Percentiles rank a stretch among this genome's conserved stretches.
Conservation (phyloP, 2,113 vertebrate genomes). For the Lanius collurio region DNA sequence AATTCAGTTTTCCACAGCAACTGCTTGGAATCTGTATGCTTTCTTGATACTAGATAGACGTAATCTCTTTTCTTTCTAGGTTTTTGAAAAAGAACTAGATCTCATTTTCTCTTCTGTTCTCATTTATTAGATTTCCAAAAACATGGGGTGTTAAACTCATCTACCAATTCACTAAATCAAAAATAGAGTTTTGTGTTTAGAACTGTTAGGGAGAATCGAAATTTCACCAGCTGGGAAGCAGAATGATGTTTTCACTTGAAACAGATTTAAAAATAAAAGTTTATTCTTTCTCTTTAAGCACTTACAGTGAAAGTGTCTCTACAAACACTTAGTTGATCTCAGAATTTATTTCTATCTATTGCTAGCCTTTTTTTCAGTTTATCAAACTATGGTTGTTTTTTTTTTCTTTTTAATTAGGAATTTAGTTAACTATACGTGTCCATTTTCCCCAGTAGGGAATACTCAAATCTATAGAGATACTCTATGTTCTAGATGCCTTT, state of each 20-base stretch:
- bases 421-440: neutral
- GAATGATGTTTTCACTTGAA: neutral
- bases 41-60: neutral
- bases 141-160: rapidly evolving
- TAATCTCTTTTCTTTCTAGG: neutral
- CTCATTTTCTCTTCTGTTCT: neutral
- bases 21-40: neutral
- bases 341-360: neutral
- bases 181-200: neutral
- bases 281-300: neutral
- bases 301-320: neutral
- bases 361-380: neutral
- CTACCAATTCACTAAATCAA: neutral
- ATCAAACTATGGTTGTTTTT: neutral
- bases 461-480: neutral
- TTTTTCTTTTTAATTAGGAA: neutral
- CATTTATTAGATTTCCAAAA: neutral
- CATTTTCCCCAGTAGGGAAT: neutral
- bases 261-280: neutral
- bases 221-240: neutral
- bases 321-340: neutral
- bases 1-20: neutral
- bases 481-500: neutral
- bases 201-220: neutral
- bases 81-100: neutral